phyloP scores from a whole-genome alignment of 1,140 invertebrate genomes.

The Heliconius congener region DNA sequence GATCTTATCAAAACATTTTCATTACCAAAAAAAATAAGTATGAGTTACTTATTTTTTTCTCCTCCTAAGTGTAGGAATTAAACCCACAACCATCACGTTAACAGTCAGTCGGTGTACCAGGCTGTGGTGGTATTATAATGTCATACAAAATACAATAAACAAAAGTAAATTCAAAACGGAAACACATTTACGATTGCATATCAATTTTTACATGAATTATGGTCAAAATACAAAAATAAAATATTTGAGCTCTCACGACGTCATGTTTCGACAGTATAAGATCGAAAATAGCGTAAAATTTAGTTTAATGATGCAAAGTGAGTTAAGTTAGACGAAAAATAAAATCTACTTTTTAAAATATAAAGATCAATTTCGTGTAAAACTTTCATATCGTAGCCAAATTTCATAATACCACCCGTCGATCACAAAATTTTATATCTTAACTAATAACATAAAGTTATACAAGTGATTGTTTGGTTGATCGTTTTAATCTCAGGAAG shows the following conservation, averaged over 20 bases:
- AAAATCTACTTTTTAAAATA: not conserved
- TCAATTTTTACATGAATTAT: conserved; percentile 42
- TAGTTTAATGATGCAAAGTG: not conserved
- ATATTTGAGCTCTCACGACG: conserved; percentile 8
- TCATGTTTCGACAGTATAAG: not conserved
- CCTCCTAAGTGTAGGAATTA: too few relatives aligned
- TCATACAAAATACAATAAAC: conserved; percentile 31
- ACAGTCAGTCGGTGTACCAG: too few relatives aligned
- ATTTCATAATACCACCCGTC: conserved; percentile 45
- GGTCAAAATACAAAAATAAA: conserved; percentile 29
- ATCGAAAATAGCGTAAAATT: not conserved
- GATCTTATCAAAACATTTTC: too few relatives aligned
- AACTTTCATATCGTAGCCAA: not conserved
- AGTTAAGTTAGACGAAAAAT: not conserved
- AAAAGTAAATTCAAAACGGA: conserved; percentile 34
- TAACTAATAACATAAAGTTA: too few relatives aligned
- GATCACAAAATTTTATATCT: conserved; percentile 15
- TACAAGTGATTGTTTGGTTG: too few relatives aligned
- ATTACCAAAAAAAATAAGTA: too few relatives aligned
- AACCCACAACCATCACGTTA: too few relatives aligned
- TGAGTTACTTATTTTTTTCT: too few relatives aligned
- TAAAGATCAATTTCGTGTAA: not conserved
- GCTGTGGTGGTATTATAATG: too few relatives aligned
- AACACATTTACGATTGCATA: conserved; percentile 36
- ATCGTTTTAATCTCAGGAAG: too few relatives aligned